Percentiles rank a stretch among this genome's conserved stretches.
phyloP scores from a whole-genome alignment of 2,113 vertebrate species.

The Toxotes chatareus region DNA sequence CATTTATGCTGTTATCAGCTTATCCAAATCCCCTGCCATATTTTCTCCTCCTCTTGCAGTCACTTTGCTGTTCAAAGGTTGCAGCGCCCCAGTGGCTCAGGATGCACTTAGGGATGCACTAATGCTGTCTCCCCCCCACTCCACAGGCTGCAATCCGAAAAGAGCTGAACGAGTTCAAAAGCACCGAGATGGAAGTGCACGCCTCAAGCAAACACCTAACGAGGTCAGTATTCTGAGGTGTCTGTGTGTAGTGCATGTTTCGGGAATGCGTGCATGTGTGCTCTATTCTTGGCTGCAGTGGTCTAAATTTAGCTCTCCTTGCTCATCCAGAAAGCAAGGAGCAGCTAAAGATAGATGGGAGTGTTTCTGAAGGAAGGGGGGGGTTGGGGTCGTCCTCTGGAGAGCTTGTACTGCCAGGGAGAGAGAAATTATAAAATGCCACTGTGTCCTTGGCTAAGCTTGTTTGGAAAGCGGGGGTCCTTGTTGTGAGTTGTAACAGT shows the following conservation, averaged over 20 bases:
- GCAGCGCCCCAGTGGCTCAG: neutral
- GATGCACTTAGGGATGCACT: constrained; percentile 44
- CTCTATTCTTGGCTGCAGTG: constrained; percentile 68
- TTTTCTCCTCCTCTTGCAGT: constrained; percentile 27
- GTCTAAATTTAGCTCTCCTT: constrained; percentile 76
- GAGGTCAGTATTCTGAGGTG: constrained; percentile 85
- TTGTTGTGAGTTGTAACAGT: constrained; percentile 56
- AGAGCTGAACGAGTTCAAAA: constrained; percentile 99
- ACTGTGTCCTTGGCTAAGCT: constrained; percentile 55
- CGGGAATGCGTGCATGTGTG: constrained; percentile 5
- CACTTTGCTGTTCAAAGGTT: constrained; percentile 33
- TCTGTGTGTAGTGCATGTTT: neutral
- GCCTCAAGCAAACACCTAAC: constrained; percentile 99
- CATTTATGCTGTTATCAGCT: constrained; percentile 35
- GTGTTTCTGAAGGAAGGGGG: constrained; percentile 32
- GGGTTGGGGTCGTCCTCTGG: constrained; percentile 48
- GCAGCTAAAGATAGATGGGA: constrained; percentile 78
- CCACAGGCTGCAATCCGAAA: constrained; percentile 96
- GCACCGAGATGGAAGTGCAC: constrained; percentile 99
- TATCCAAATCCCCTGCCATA: constrained; percentile 20
- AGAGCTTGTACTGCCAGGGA: constrained; percentile 10
- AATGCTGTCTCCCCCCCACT: constrained; percentile 13
- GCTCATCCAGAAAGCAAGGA: constrained; percentile 22
- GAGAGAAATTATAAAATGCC: constrained; percentile 59
- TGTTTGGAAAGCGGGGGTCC: constrained; percentile 29